Percentiles rank a stretch among this genome's conserved stretches.
Conservation (phyloP, 2,888 invertebrate species). For the Eupithecia tripunctaria region DNA sequence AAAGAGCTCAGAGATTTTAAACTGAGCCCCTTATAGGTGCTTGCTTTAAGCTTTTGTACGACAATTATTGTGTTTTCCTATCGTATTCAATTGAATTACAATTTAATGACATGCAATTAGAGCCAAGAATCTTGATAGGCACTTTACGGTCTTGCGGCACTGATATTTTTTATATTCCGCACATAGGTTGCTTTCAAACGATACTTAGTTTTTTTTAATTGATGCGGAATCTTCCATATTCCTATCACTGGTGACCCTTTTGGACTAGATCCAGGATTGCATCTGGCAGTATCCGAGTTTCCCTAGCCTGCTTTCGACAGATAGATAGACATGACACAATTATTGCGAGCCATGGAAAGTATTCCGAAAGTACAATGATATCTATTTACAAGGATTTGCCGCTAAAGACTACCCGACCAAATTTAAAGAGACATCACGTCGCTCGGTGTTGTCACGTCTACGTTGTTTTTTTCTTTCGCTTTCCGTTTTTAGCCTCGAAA, state of each 20-base stretch:
- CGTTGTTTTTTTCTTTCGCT: background rate
- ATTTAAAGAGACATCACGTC: background rate
- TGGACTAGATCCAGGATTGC: constrained; percentile 18
- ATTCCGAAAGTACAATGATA: background rate
- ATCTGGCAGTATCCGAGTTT: constrained; percentile 15
- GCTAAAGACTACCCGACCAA: too few species aligned
- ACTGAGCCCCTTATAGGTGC: constrained; percentile 35
- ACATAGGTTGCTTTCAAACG: background rate
- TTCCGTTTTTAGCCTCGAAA: background rate
- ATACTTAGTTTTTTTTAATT: background rate
- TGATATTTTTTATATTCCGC: background rate
- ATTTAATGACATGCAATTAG: constrained; percentile 1
- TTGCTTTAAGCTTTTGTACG: constrained; percentile 32
- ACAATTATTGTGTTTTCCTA: constrained; percentile 30
- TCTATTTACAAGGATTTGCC: background rate
- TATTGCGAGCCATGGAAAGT: constrained; percentile 6
- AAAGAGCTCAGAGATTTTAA: constrained; percentile 47
- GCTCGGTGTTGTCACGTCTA: background rate
- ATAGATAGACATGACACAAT: constrained; percentile 11
- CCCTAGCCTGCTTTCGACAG: constrained; percentile 1
- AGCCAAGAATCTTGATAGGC: background rate
- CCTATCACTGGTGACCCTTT: constrained; percentile 13
- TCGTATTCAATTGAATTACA: constrained; percentile 9
- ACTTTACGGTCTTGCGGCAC: constrained; percentile 8
- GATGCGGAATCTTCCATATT: constrained; percentile 9